Conservation (phyloP, 92 coral and sea anemone species). For the Actinostola sp. region DNA sequence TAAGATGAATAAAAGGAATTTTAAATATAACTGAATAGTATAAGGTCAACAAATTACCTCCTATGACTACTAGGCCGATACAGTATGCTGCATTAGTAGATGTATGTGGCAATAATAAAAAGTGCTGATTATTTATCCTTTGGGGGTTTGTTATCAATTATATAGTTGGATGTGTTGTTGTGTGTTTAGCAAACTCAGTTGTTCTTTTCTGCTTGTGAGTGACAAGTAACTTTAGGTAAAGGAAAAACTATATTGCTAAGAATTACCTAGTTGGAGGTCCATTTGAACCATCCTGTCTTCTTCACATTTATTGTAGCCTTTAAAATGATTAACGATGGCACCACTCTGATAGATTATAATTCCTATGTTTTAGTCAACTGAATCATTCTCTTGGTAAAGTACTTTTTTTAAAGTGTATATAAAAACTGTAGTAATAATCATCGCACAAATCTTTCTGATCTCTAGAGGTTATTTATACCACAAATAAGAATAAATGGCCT, state of each 20-base stretch:
- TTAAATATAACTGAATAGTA: slow-evolving; percentile 24
- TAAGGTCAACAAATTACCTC: slow-evolving; percentile 31
- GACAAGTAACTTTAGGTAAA: too few species aligned
- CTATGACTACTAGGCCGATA: neutral
- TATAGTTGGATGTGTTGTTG: neutral
- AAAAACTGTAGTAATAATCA: neutral
- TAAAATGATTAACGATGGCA: neutral
- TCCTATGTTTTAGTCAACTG: slow-evolving; percentile 5
- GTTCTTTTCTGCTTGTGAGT: too few species aligned
- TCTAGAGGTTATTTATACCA: slow-evolving; percentile 14
- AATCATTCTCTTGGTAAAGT: neutral
- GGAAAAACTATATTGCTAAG: too few species aligned
- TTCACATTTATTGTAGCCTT: neutral
- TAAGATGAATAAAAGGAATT: slow-evolving; percentile 23
- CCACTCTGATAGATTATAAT: neutral
- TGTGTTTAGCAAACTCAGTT: too few species aligned
- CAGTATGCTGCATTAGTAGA: slow-evolving; percentile 10
- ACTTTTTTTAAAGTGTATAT: slow-evolving; percentile 29
- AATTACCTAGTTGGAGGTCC: neutral
- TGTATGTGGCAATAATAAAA: slow-evolving; percentile 28
- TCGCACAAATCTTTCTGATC: neutral
- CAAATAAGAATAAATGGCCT: neutral
- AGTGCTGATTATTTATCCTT: slow-evolving; percentile 40
- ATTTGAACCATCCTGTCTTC: neutral
- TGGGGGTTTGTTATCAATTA: slow-evolving; percentile 35